Conservation (phyloP, 2,113 vertebrate genomes). For the Calcarius ornatus region DNA sequence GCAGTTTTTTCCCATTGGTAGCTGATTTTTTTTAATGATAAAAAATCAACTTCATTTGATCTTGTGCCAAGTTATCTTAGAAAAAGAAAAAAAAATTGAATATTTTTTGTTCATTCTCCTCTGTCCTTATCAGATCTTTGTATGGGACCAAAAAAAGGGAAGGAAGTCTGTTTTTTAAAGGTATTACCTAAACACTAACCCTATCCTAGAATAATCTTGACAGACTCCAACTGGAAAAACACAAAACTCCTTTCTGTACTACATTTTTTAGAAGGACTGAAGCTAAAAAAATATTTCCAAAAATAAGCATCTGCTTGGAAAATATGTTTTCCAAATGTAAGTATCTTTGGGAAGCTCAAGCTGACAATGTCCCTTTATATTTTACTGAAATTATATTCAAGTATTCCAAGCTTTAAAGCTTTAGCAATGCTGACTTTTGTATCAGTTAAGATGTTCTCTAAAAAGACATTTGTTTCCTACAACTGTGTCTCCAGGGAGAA, state of each 20-base stretch:
- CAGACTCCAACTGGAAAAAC: neutral
- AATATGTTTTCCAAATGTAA: neutral
- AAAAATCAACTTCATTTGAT: neutral
- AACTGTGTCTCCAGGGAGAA: neutral
- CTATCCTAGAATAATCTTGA: neutral
- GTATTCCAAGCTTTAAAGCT: neutral
- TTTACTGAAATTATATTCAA: neutral
- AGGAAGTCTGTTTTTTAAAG: neutral
- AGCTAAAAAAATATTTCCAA: neutral
- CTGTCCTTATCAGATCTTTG: neutral
- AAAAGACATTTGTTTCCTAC: neutral
- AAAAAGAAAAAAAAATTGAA: neutral
- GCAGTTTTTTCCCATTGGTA: neutral
- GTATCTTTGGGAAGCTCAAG: neutral
- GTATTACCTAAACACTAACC: neutral
- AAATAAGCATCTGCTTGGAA: neutral
- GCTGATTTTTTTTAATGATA: neutral
- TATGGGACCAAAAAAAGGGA: neutral
- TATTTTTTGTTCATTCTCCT: accelerated
- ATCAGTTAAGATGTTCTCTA: neutral
- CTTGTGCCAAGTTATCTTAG: neutral
- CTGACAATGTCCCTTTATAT: neutral
- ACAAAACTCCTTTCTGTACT: neutral
- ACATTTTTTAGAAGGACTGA: neutral
- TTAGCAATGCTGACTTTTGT: neutral